Conservation (phyloP, 2,797 vertebrate species). For the Diglossa cyanea region DNA sequence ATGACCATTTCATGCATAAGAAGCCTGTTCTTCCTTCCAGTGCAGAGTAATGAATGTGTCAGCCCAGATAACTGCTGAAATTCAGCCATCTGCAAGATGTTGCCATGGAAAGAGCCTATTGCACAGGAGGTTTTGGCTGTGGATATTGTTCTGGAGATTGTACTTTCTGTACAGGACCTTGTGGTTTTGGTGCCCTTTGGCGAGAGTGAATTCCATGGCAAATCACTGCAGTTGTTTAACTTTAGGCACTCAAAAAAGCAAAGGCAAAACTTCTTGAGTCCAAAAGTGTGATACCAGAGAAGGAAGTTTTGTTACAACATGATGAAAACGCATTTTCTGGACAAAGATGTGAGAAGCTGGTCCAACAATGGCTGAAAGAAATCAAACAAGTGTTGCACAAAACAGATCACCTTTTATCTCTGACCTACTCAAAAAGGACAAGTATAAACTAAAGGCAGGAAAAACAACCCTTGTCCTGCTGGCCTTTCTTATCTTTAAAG, state of each 20-base stretch:
- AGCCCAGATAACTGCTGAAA: not conserved
- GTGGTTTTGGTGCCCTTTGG: not conserved
- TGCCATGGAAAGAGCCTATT: not conserved
- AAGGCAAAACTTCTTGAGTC: not conserved
- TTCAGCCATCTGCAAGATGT: not conserved
- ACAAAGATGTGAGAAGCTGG: slow-evolving; percentile 14
- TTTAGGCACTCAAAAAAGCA: not conserved
- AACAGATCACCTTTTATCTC: slow-evolving; percentile 19
- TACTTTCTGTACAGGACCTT: not conserved
- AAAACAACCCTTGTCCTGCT: slow-evolving; percentile 26
- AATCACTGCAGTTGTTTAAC: not conserved
- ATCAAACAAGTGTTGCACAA: slow-evolving; percentile 1
- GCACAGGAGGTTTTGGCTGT: not conserved
- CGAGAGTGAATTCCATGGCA: not conserved
- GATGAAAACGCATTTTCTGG: slow-evolving; percentile 12
- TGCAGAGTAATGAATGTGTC: not conserved
- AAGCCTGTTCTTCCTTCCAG: not conserved
- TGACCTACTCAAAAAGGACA: not conserved
- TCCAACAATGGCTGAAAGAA: slow-evolving; percentile 14
- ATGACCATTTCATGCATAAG: not conserved
- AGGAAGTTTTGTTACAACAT: not conserved
- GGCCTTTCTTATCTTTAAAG: slow-evolving; percentile 10
- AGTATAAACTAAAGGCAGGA: not conserved
- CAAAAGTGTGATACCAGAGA: not conserved
- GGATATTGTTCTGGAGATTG: not conserved